phyloP scores from a whole-genome alignment of 2,888 invertebrate genomes.

The Plemyria rubiginata region DNA sequence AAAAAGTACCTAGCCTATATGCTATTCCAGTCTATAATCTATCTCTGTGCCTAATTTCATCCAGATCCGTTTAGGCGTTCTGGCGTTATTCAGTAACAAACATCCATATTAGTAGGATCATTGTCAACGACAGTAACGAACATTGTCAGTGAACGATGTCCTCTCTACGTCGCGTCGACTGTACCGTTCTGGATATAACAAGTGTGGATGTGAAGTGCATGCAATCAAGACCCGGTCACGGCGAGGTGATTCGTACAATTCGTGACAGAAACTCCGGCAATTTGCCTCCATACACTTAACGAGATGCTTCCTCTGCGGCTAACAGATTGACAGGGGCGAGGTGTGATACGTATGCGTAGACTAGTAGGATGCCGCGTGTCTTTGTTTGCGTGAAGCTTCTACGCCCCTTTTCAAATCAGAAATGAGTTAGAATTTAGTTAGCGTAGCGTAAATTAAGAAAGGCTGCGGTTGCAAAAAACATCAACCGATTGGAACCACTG shows the following conservation, averaged over 20 bases:
- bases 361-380: not conserved
- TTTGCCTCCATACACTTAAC: constrained; percentile 67
- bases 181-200: constrained; percentile 8
- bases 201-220: constrained; percentile 11
- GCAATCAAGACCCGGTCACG: constrained; percentile 14
- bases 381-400: not conserved
- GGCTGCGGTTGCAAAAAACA: too few species aligned
- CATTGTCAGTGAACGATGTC: constrained; percentile 2
- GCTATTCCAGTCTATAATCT: too few species aligned
- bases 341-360: constrained; percentile 9
- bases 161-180: too few species aligned
- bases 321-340: constrained; percentile 42
- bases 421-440: too few species aligned
- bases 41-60: too few species aligned
- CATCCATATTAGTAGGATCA: too few species aligned
- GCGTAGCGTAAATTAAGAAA: too few species aligned
- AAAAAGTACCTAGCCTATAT: too few species aligned
- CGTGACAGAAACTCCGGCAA: constrained; percentile 46
- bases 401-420: not conserved
- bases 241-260: constrained; percentile 28
- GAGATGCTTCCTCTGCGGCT: constrained; percentile 59
- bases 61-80: too few species aligned
- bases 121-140: too few species aligned
- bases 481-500: too few species aligned
- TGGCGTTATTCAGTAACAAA: too few species aligned